Conservation (phyloP, 2,797 vertebrate species). For the Peromyscus melanophrys region DNA sequence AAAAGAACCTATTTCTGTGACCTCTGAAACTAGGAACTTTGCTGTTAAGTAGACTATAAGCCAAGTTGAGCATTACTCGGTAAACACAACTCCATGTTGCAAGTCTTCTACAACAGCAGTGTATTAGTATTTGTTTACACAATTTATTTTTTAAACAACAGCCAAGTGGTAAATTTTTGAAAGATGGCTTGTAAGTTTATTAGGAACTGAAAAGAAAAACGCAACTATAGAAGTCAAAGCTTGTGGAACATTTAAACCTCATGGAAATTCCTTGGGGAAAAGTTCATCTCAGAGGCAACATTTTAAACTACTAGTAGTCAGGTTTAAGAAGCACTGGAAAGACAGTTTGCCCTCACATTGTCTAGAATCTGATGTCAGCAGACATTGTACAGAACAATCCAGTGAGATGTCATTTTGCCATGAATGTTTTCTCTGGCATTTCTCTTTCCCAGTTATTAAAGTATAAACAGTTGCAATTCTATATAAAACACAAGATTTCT, state of each 20-base stretch:
- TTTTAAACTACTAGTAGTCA: not conserved
- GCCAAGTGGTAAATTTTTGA: not conserved
- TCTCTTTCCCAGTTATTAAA: not conserved
- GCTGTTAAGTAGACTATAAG: slow-evolving; percentile 15
- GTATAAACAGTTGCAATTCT: not conserved
- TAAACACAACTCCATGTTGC: not conserved
- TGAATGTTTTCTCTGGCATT: not conserved
- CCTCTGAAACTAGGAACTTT: not conserved
- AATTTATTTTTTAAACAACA: not conserved
- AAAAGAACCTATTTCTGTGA: not conserved
- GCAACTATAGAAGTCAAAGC: not conserved
- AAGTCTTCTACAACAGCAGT: not conserved
- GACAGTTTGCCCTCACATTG: not conserved
- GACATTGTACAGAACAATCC: not conserved
- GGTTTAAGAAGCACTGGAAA: not conserved
- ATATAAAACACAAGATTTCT: not conserved
- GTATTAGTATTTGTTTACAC: not conserved
- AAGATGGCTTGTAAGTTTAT: not conserved
- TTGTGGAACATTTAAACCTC: not conserved
- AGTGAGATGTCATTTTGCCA: not conserved
- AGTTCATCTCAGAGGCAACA: not conserved
- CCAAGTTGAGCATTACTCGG: not conserved
- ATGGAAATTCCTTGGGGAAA: not conserved
- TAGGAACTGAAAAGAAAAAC: slow-evolving; percentile 48
- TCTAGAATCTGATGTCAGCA: not conserved